phyloP scores from a whole-genome alignment of 2,113 vertebrate species.

The Dipodomys spectabilis region DNA sequence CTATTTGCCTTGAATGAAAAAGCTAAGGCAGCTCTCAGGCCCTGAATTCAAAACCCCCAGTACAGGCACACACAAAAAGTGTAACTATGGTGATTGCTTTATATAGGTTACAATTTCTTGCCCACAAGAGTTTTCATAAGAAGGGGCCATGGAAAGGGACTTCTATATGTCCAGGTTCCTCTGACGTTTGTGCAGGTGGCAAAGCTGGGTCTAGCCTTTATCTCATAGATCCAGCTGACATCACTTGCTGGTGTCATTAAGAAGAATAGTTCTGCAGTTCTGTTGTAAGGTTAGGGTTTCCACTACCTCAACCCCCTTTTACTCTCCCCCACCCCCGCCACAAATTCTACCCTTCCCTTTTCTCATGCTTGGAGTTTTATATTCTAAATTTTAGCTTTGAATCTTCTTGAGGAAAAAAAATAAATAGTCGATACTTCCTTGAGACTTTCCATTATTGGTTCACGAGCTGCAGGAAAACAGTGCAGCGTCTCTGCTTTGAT shows the following conservation, averaged over 20 bases:
- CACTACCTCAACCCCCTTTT: no score
- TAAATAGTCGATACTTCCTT: background rate
- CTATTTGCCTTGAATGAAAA: no score
- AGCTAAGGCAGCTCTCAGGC: no score
- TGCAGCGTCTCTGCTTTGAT: slow-evolving; percentile 37
- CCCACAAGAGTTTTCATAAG: background rate
- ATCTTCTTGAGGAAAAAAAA: slow-evolving; percentile 17
- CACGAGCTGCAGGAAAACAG: slow-evolving; percentile 31
- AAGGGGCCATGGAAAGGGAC: background rate
- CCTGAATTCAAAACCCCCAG: no score
- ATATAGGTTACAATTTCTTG: slow-evolving; percentile 20
- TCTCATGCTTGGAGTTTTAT: background rate
- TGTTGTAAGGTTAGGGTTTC: background rate
- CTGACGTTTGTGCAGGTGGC: background rate
- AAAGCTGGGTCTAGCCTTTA: no score
- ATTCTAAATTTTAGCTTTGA: slow-evolving; percentile 13
- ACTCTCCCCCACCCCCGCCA: no score
- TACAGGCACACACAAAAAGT: background rate
- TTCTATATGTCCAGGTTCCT: fast-evolving
- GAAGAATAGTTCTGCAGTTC: background rate
- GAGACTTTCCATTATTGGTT: slow-evolving; percentile 32
- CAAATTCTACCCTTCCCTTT: background rate
- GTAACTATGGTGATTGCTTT: slow-evolving; percentile 38
- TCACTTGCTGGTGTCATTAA: no score
- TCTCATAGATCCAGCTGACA: background rate